Evolutionary conservation across 2,888 invertebrate species (phyloP).

Genomic region (Baronia brevicornis): DNA sequence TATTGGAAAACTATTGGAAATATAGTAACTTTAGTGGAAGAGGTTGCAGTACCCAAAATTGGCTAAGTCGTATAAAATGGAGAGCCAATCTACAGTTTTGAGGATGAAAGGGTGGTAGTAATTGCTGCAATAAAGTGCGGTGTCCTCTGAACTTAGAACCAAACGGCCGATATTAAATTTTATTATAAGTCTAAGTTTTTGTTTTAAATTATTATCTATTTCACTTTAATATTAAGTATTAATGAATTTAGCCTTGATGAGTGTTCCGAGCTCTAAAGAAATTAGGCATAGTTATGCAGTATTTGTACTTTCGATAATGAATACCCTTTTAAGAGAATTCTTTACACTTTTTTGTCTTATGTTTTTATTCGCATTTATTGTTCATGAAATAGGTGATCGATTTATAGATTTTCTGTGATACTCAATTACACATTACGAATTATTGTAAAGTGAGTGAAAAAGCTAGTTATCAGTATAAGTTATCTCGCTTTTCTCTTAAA

Average conservation of each 20-base stretch:
- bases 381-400: too few relatives aligned
- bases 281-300: slow-evolving; percentile 38
- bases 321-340: too few relatives aligned
- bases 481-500: too few relatives aligned
- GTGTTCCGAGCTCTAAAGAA: slow-evolving; percentile 42
- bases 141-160: slow-evolving; percentile 54
- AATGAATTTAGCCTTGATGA: slow-evolving; percentile 41
- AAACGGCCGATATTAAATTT: slow-evolving; percentile 61
- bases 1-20: too few relatives aligned
- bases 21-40: slow-evolving; percentile 42
- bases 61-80: slow-evolving; percentile 56
- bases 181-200: slow-evolving; percentile 55
- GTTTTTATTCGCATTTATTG: too few relatives aligned
- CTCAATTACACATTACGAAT: too few relatives aligned
- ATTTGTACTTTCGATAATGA: too few relatives aligned
- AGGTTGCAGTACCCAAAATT: slow-evolving; percentile 45
- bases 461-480: too few relatives aligned
- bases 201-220: slow-evolving; percentile 51
- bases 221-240: slow-evolving; percentile 47
- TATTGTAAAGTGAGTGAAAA: too few relatives aligned
- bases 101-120: slow-evolving; percentile 61
- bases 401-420: too few relatives aligned
- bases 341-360: too few relatives aligned
- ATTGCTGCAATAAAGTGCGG: slow-evolving; percentile 65
- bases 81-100: slow-evolving; percentile 58